A percentile compares a stretch with the other conserved stretches of the same genome.
Conservation (phyloP, 2,113 vertebrate genomes). For the Sinocyclocheilus grahami region DNA sequence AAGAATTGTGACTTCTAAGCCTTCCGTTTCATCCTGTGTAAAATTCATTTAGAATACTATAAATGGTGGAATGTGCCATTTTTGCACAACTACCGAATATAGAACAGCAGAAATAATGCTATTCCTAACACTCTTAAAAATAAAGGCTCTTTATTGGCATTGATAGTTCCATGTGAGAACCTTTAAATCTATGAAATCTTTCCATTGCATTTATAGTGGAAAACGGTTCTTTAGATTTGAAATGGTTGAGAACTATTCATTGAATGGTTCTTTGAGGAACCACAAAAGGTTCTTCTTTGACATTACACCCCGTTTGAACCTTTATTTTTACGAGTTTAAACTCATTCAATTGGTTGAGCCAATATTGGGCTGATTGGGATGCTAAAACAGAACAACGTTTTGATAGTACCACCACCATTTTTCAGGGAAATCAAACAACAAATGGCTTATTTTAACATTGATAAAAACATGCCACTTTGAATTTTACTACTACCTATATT, state of each 20-base stretch:
- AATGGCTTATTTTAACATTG: not conserved
- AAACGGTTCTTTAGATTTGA: not conserved
- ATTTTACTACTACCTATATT: not conserved
- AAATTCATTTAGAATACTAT: not conserved
- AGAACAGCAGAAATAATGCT: not conserved
- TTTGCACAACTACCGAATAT: not conserved
- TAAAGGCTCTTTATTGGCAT: not conserved
- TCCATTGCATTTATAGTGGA: not conserved
- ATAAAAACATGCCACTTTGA: not conserved
- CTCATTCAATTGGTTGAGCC: no score
- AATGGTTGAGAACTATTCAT: not conserved
- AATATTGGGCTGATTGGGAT: not conserved
- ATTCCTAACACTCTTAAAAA: no score
- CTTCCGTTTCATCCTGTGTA: slow-evolving; percentile 42
- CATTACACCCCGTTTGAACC: not conserved
- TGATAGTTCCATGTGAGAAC: not conserved
- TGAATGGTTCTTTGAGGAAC: not conserved
- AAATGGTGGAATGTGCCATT: slow-evolving; percentile 31
- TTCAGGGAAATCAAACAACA: not conserved
- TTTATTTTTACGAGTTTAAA: not conserved
- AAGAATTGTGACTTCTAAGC: slow-evolving; percentile 80
- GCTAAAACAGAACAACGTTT: not conserved
- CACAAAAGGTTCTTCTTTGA: not conserved
- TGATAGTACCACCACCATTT: not conserved
- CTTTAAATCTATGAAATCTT: not conserved